Conservation (phyloP, 1,140 invertebrate genomes). For the Diabrotica virgifera region DNA sequence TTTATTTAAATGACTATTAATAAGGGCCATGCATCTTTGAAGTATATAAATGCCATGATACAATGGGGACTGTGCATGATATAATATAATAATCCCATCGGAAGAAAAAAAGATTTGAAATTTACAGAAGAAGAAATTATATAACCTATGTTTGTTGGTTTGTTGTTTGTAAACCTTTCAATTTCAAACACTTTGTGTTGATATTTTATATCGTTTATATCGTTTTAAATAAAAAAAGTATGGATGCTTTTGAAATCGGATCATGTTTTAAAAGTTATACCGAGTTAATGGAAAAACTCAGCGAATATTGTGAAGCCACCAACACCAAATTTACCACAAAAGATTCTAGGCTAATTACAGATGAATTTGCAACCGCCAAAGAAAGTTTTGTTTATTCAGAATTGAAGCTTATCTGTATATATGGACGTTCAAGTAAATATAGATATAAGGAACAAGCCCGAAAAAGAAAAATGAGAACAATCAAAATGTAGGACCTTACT, state of each 20-base stretch:
- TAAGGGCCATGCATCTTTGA: no score
- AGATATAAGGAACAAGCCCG: background rate
- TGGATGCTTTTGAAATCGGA: conserved; percentile 20
- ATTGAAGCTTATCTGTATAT: conserved; percentile 14
- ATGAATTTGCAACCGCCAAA: conserved; percentile 16
- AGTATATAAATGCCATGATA: no score
- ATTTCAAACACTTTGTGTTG: no score
- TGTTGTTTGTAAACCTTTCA: no score
- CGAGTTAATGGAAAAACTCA: conserved; percentile 16
- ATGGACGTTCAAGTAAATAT: conserved; percentile 12
- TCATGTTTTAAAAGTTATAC: conserved; percentile 19
- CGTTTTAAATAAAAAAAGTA: background rate
- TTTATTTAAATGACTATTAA: no score
- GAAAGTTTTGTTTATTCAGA: conserved; percentile 22
- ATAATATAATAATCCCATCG: no score
- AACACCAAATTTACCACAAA: conserved; percentile 17
- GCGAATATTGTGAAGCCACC: conserved; percentile 9
- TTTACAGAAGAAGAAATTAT: no score
- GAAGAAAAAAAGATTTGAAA: no score
- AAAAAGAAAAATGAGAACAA: conserved; percentile 17
- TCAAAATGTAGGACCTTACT: conserved; percentile 7
- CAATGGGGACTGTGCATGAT: no score
- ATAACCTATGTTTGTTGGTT: no score
- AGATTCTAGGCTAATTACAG: conserved; percentile 17
- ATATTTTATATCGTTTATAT: no score